These are phyloP conservation scores for Corticium candelabrum DNA, from an alignment of 37 sponge, comb jelly and placozoan species.

Conservation along the genomic window DNA sequence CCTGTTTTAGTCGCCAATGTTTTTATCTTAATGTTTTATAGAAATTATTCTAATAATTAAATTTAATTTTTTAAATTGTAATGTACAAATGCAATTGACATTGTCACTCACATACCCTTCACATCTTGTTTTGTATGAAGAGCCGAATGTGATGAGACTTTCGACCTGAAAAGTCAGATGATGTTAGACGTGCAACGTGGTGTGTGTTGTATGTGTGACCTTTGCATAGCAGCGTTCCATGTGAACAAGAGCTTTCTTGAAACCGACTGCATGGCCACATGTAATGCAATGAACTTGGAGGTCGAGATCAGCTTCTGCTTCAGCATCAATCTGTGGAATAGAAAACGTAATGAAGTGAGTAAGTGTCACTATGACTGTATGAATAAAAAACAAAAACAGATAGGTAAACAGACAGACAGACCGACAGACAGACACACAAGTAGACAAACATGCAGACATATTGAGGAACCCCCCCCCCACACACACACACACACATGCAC, in stretches of 20 bases:
- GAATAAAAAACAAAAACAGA: too few relatives aligned
- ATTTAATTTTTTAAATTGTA: too few relatives aligned
- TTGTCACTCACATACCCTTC: conserved; percentile 1
- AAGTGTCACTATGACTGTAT: too few relatives aligned
- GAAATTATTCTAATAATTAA: too few relatives aligned
- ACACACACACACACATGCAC: too few relatives aligned
- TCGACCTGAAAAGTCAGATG: not conserved
- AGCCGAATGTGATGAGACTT: not conserved
- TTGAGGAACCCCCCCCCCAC: too few relatives aligned
- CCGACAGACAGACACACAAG: too few relatives aligned
- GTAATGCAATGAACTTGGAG: conserved; percentile 85
- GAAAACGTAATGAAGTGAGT: not conserved
- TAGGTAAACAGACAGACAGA: too few relatives aligned
- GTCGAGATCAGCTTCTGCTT: conserved; percentile 17
- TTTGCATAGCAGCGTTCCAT: conserved; percentile 93
- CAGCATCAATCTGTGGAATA: not conserved
- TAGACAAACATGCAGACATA: too few relatives aligned
- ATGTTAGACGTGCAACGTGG: not conserved
- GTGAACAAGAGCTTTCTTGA: conserved; percentile 77
- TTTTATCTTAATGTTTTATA: too few relatives aligned
- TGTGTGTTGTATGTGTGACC: conserved; percentile 12
- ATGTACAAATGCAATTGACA: not conserved
- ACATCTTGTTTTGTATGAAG: not conserved
- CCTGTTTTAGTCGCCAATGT: too few relatives aligned
- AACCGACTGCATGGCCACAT: conserved; percentile 55